phyloP scores from a whole-genome alignment of 2,797 vertebrate species.

The Delichon dasypus region DNA sequence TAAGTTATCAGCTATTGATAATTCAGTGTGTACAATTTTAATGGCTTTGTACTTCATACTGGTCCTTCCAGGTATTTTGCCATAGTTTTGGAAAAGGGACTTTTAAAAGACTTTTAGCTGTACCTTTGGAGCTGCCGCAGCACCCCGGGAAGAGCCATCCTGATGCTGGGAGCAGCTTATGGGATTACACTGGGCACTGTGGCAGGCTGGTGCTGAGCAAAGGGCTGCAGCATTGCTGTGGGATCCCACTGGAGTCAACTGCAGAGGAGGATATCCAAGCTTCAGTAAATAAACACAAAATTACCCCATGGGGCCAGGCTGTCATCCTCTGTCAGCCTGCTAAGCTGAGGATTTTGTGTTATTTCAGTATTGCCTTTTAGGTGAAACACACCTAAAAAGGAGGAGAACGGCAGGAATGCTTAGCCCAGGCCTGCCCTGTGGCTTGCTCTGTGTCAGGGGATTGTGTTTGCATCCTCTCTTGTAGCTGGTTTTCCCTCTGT shows the following conservation, averaged over 20 bases:
- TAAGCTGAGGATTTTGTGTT: not conserved
- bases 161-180: not conserved
- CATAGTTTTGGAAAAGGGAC: conserved; percentile 28
- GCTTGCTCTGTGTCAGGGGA: not conserved
- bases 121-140: not conserved
- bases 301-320: not conserved
- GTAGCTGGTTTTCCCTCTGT: not conserved
- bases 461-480: conserved; percentile 26
- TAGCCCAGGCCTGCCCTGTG: not conserved
- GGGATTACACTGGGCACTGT: not conserved
- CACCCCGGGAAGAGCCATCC: not conserved
- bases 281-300: not conserved
- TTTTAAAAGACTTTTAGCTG: not conserved
- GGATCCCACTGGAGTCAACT: not conserved
- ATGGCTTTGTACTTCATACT: conserved; percentile 35
- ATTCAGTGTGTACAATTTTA: conserved; percentile 49
- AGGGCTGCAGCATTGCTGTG: not conserved
- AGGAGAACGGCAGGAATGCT: not conserved
- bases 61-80: conserved; percentile 31
- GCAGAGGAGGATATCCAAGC: not conserved
- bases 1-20: not conserved
- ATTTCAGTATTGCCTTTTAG: not conserved
- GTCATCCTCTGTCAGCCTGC: not conserved
- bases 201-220: not conserved
- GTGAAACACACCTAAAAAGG: not conserved